Evolutionary conservation across 2,888 invertebrate species (phyloP), one percentile per base, ranked within the genome.

Genomic region (Serripes groenlandicus): DNA sequence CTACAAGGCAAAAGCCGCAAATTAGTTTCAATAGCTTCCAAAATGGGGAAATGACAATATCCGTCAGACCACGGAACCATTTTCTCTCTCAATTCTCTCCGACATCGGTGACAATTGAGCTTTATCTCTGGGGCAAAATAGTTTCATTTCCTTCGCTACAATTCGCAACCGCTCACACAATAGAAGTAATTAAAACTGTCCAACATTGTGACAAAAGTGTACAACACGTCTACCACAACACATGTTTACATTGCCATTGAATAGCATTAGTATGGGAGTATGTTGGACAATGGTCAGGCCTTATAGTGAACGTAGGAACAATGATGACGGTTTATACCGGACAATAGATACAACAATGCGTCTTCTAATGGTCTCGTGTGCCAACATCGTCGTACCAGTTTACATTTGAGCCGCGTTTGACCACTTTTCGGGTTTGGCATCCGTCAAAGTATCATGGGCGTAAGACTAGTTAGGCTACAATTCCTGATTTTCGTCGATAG

Each of bases 121-220:
- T 34, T 15, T 66, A 28, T 34, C 66, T 66, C 23, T 23, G 35
- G 66, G 66, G 66, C 34, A 23, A 66, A 66, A 42, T 37, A 23
- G 66, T 66, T 28, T 66, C 66, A 66, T 66, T 66, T 66, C 66
- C 66, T 66, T 42, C 42, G 66, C 66, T 42, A 66, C 42, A 66
- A 66, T 42, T 35, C 66, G 35, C 66, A 42, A 66, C n/a, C 66
- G 9, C 1, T 18, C 4, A 42, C 18, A 66, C 66, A 66, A 66
- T 66, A 28, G 66, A 42, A 66, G 26, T 66, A 66, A 66, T 66
- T 66, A 66, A 66, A 66, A 66, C 66, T 66, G 66, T 35, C 66
- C 66, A 37, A 66, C 37, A 66, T 66, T 66, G 42, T 37, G 66
- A 66, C 66, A 66, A 66, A 66, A 66, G 66, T 42, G 66, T 66